These are phyloP conservation scores for Noctua fimbriata DNA, from an alignment of 2,888 invertebrate genomes.

Conservation along the genomic window DNA sequence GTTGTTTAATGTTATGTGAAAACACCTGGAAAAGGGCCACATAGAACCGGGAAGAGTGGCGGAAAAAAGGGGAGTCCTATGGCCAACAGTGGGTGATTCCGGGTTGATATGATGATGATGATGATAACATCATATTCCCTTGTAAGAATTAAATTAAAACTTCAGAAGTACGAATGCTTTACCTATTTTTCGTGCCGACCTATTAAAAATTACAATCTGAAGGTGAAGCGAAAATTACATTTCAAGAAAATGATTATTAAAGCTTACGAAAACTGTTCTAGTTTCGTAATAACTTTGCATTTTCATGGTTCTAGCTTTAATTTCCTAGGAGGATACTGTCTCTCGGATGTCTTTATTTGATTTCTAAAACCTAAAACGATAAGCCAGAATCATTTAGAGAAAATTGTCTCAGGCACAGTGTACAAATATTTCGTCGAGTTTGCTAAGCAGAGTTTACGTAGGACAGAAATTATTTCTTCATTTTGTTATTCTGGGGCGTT, in stretches of 20 bases:
- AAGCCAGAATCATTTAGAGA: slow-evolving; percentile 42
- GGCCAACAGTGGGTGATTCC: no score
- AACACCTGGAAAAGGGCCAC: no score
- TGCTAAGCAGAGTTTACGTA: slow-evolving; percentile 60
- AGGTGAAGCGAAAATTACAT: neutral
- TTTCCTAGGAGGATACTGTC: slow-evolving; percentile 19
- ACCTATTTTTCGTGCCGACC: neutral
- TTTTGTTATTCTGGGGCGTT: slow-evolving; percentile 56
- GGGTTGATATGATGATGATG: no score
- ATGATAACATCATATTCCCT: no score
- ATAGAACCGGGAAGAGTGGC: no score
- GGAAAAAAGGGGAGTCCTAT: no score
- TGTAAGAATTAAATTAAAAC: neutral
- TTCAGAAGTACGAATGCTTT: neutral
- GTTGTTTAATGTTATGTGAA: no score
- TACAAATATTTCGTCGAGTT: slow-evolving; percentile 49
- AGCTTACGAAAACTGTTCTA: slow-evolving; percentile 7
- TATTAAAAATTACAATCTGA: neutral
- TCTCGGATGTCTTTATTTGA: slow-evolving; percentile 23
- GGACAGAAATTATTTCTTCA: slow-evolving; percentile 67
- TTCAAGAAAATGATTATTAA: neutral
- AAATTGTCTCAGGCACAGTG: slow-evolving; percentile 46
- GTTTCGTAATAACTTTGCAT: slow-evolving; percentile 13
- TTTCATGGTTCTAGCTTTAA: slow-evolving; percentile 19
- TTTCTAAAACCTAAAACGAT: slow-evolving; percentile 50